phyloP scores from a whole-genome alignment of 2,113 vertebrate species.

The Probosciger aterrimus region DNA sequence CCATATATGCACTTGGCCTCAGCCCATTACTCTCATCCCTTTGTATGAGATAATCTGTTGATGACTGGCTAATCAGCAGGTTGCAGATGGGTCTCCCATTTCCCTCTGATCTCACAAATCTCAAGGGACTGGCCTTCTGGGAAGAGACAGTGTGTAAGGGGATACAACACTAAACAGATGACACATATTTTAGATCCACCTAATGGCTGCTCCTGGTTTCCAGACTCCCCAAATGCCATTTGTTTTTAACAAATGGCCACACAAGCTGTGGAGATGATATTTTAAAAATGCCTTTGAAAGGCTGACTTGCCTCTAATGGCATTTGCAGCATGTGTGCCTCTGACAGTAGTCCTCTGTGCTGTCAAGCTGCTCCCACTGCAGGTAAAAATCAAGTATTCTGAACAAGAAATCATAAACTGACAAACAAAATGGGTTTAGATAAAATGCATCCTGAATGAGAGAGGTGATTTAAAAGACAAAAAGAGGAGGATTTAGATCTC shows the following conservation, averaged over 20 bases:
- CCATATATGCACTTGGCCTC: background rate
- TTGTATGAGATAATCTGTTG: background rate
- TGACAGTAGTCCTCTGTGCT: conserved; percentile 35
- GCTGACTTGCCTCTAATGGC: background rate
- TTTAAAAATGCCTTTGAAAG: conserved; percentile 59
- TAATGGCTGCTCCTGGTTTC: conserved; percentile 25
- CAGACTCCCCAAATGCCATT: conserved; percentile 46
- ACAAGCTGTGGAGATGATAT: conserved; percentile 19
- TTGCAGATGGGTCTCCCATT: conserved; percentile 31
- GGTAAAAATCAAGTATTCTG: background rate
- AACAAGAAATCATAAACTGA: background rate
- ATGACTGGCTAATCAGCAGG: conserved; percentile 37
- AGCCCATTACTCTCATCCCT: background rate
- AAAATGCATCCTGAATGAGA: background rate
- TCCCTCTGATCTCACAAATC: conserved; percentile 22
- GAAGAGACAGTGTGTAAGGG: background rate
- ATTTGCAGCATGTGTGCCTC: conserved; percentile 11
- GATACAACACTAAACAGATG: conserved; percentile 52
- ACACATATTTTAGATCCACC: conserved; percentile 49
- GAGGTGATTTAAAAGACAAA: background rate
- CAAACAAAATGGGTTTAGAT: background rate
- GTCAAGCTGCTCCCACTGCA: background rate
- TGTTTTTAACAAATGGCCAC: conserved; percentile 63
- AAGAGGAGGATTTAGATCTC: background rate
- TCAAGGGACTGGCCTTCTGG: background rate